A percentile compares a stretch with the other conserved stretches of the same genome.
These are phyloP conservation scores for Narcine bancroftii DNA, from an alignment of 2,113 vertebrate genomes.

Conservation along the genomic window DNA sequence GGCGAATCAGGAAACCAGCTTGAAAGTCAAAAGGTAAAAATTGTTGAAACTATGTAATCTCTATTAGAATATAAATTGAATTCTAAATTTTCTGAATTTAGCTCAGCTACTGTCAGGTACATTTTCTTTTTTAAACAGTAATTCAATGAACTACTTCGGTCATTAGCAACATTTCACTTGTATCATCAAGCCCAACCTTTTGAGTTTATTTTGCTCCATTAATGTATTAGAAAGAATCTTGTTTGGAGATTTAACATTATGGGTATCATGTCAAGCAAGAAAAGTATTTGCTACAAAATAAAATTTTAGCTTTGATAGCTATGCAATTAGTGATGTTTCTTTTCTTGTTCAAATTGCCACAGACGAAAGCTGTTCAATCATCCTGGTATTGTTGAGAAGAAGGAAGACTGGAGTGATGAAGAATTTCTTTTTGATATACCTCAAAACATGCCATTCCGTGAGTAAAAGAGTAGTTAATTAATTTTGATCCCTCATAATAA, in stretches of 20 bases:
- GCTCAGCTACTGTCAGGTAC: not conserved
- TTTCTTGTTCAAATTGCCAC: not conserved
- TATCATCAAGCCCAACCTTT: too few relatives aligned
- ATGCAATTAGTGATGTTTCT: not conserved
- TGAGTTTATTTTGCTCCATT: not conserved
- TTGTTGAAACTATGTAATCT: not conserved
- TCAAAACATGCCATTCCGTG: not conserved
- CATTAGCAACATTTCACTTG: not conserved
- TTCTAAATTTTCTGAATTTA: not conserved
- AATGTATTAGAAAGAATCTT: not conserved
- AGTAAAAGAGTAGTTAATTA: not conserved
- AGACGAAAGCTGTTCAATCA: not conserved
- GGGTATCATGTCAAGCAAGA: not conserved
- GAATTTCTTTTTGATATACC: slow-evolving; percentile 53
- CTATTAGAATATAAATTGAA: not conserved
- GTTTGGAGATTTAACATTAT: not conserved
- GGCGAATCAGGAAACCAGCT: not conserved
- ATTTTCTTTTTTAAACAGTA: not conserved
- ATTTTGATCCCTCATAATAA: too few relatives aligned
- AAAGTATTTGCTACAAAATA: not conserved
- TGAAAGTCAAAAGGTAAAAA: not conserved
- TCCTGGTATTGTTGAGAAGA: slow-evolving; percentile 46
- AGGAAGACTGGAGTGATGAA: slow-evolving; percentile 59
- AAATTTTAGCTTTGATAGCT: not conserved
- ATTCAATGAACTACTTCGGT: not conserved